Evolutionary conservation across 2,888 invertebrate genomes (phyloP), one percentile per base, ranked within the genome.

Genomic region (Epiperipatus broadwayi): DNA sequence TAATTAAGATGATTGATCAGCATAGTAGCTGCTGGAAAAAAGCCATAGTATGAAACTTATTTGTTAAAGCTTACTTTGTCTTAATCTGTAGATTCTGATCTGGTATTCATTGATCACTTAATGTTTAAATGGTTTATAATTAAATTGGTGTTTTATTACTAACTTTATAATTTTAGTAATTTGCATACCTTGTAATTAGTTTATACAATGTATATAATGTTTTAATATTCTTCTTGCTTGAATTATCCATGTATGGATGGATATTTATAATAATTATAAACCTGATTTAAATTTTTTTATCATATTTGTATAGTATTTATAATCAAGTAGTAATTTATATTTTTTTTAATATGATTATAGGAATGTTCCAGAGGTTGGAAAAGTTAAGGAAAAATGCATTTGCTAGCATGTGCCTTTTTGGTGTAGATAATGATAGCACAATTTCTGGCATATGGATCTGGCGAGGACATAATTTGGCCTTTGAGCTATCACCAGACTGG

Each of bases 391-490:
- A 97, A 66, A 75, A 79, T 57, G 79, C 89, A 2, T 95, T 97
- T 61, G 85, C 80, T 39, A 91, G 89, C 8, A 75, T 83, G 49
- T 79, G 83, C 55, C 69, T 97, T 43, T 95, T 93, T 61, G 95
- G 97, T 19, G 69, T 69, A 37, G 85, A 93, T 65, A 77, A 84
- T 61, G 70, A 89, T 65, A 85, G 78, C 57, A 70, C 75, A 53
- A 95, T 97, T 61, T 84, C 85, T 30, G 97, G 93, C 44, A 67
- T 97, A 54, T 99, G 95, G 95, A 73, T 93, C 49, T 99, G 95
- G 95, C 76, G 80, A 58, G 95, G 95, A 14, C 84, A 83, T 37
- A 78, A 84, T 16, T 72, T 97, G 40, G 93, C 78, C 49, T 97
- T 97, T 55, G 55, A 66, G 70, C 67, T 87, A 47, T 73, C 73